Percentiles rank a stretch among this genome's conserved stretches.
Conservation (phyloP, 2,888 invertebrate species). For the Sialis fuliginosa region DNA sequence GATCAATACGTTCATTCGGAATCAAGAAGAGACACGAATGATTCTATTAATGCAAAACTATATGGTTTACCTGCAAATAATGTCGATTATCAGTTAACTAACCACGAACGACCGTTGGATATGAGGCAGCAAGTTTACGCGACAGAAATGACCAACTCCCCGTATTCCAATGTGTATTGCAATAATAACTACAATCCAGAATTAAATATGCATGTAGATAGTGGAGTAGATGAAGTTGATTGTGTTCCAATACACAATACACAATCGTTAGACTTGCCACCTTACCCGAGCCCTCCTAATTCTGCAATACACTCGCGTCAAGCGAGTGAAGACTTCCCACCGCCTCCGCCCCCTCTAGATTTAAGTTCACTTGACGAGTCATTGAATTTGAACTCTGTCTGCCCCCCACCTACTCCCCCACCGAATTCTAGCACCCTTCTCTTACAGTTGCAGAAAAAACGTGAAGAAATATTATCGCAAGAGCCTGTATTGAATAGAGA, state of each 20-base stretch:
- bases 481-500: slow-evolving; percentile 23
- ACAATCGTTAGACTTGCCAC: slow-evolving; percentile 44
- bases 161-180: slow-evolving; percentile 4
- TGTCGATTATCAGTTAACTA: slow-evolving; percentile 15
- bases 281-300: slow-evolving; percentile 62
- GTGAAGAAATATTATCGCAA: slow-evolving; percentile 38
- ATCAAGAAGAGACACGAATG: slow-evolving; percentile 11
- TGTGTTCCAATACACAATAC: slow-evolving; percentile 32
- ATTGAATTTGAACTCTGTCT: slow-evolving; percentile 16
- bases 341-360: slow-evolving; percentile 67
- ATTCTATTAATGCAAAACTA: too few relatives aligned
- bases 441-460: slow-evolving; percentile 43
- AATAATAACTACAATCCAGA: slow-evolving; percentile 10
- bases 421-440: slow-evolving; percentile 28
- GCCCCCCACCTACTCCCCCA: slow-evolving; percentile 16
- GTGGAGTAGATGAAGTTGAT: slow-evolving; percentile 45
- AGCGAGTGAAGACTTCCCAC: slow-evolving; percentile 78
- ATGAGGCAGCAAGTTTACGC: slow-evolving; percentile 4
- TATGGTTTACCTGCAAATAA: slow-evolving; percentile 1
- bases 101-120: slow-evolving; percentile 12
- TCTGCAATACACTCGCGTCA: slow-evolving; percentile 69
- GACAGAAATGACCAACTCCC: slow-evolving; percentile 24
- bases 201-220: slow-evolving; percentile 25
- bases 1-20: slow-evolving; percentile 19
- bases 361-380: slow-evolving; percentile 45